phyloP scores from a whole-genome alignment of 2,113 vertebrate species.

The Marmota monax region DNA sequence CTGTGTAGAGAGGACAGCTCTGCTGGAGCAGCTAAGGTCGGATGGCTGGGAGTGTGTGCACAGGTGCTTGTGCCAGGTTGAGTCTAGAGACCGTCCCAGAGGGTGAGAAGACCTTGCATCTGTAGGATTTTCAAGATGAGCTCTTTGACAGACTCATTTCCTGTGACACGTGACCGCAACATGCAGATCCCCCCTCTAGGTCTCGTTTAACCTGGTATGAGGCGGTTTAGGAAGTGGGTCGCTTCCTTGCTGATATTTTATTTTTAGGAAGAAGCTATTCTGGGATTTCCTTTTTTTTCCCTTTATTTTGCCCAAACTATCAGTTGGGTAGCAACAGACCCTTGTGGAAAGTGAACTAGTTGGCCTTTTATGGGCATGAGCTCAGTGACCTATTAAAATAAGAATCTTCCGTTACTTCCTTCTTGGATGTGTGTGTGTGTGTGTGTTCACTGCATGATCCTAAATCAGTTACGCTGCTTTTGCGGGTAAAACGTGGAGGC shows the following conservation, averaged over 20 bases:
- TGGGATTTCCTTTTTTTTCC: conserved; percentile 76
- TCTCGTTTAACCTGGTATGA: neutral
- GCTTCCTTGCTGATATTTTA: conserved; percentile 70
- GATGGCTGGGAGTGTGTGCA: neutral
- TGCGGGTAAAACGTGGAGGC: neutral
- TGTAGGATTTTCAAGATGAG: neutral
- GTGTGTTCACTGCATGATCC: neutral
- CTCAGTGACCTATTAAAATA: conserved; percentile 52
- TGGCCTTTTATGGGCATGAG: conserved; percentile 77
- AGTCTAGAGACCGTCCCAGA: neutral
- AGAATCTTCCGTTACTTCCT: neutral
- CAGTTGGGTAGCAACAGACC: conserved; percentile 80
- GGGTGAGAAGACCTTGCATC: neutral
- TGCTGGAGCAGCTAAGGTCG: neutral
- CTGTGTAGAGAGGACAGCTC: no score
- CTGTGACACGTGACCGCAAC: neutral
- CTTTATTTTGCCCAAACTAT: conserved; percentile 79
- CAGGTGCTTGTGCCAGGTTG: neutral
- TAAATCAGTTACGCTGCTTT: neutral
- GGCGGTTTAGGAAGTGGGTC: conserved; percentile 66
- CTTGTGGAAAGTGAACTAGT: conserved; percentile 61
- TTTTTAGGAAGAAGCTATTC: conserved; percentile 77
- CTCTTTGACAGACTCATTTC: neutral
- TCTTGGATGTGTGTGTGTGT: neutral
- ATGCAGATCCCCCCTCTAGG: neutral